A percentile compares a stretch with the other conserved stretches of the same genome.
Evolutionary conservation across 2,797 vertebrate species (phyloP).

Genomic region (Podargus strigoides): DNA sequence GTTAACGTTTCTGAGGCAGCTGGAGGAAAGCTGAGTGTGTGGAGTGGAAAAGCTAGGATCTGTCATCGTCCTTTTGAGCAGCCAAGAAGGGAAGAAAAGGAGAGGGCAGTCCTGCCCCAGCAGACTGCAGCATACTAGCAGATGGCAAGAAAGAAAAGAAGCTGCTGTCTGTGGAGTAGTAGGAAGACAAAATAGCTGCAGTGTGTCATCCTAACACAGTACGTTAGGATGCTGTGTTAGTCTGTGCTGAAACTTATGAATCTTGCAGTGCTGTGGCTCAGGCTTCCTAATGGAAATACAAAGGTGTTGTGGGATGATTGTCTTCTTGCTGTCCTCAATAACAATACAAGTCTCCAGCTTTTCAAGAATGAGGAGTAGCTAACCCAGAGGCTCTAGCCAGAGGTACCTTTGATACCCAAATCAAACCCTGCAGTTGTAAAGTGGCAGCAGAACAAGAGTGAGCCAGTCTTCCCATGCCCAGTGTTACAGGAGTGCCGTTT

Average conservation of each 20-base stretch:
- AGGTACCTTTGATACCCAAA: neutral
- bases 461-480: neutral
- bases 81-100: neutral
- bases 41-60: neutral
- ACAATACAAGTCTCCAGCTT: neutral
- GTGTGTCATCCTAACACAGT: neutral
- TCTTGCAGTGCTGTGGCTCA: neutral
- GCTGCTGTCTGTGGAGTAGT: neutral
- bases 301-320: fast-evolving
- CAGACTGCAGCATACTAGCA: slow-evolving; percentile 35
- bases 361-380: neutral
- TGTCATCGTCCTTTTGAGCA: neutral
- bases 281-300: neutral
- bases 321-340: fast-evolving
- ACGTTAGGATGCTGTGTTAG: neutral
- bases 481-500: neutral
- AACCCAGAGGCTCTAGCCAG: neutral
- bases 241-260: neutral
- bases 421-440: neutral
- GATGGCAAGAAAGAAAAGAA: neutral
- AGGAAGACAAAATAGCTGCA: slow-evolving; percentile 22
- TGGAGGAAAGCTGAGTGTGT: neutral
- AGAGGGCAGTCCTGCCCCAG: slow-evolving; percentile 19
- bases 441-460: neutral
- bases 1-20: neutral